Evolutionary conservation across 2,797 vertebrate species (phyloP).

Genomic region (Garrulus glandarius): DNA sequence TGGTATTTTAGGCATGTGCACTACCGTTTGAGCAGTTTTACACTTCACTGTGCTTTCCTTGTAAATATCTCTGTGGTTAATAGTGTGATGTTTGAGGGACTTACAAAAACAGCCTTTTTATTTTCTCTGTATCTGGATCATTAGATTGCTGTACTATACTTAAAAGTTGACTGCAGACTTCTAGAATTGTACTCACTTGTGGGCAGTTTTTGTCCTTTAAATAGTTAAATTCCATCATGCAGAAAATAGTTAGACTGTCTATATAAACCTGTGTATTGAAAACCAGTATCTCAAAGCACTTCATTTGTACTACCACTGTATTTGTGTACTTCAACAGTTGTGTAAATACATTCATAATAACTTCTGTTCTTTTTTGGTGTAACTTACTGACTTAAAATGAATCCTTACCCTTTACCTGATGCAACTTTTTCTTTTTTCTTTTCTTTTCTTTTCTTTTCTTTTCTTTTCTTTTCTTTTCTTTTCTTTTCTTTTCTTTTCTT

Average conservation of each 20-base stretch:
- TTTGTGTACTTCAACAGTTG: slow-evolving; percentile 87
- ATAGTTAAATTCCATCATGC: slow-evolving; percentile 40
- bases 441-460: not conserved
- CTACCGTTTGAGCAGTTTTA: slow-evolving; percentile 42
- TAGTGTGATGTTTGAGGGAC: slow-evolving; percentile 46
- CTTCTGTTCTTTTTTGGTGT: slow-evolving; percentile 75
- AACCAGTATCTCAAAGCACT: slow-evolving; percentile 71
- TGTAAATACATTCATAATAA: slow-evolving; percentile 92
- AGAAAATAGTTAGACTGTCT: slow-evolving; percentile 58
- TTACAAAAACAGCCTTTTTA: slow-evolving; percentile 50
- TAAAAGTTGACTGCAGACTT: slow-evolving; percentile 62
- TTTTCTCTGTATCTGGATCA: slow-evolving; percentile 59
- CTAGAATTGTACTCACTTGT: slow-evolving; percentile 39
- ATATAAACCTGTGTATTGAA: slow-evolving; percentile 73
- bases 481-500: too few relatives aligned
- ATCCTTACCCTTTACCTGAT: not conserved
- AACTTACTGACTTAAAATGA: not conserved
- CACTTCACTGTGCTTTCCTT: slow-evolving; percentile 59
- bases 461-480: too few relatives aligned
- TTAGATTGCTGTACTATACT: slow-evolving; percentile 61
- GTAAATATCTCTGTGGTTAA: slow-evolving; percentile 67
- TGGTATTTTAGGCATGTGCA: slow-evolving; percentile 57
- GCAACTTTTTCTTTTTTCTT: not conserved
- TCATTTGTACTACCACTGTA: slow-evolving; percentile 88
- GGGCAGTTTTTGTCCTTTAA: slow-evolving; percentile 41